These are phyloP conservation scores for Calidris pugnax DNA, from an alignment of 2,113 vertebrate species.

Conservation along the genomic window DNA sequence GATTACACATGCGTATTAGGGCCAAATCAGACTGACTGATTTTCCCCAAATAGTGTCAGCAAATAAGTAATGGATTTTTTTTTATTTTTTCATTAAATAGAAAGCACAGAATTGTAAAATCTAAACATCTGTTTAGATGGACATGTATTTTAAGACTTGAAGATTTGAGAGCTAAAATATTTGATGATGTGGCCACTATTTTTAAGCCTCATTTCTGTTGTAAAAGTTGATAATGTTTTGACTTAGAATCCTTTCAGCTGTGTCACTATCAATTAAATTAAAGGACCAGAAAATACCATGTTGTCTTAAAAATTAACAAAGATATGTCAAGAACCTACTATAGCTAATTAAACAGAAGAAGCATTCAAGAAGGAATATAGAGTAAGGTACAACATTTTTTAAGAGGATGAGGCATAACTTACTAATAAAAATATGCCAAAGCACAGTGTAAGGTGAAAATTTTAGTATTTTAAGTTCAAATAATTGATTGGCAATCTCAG, in stretches of 20 bases:
- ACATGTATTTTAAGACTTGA: not conserved
- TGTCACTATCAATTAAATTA: not conserved
- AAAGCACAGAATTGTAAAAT: not conserved
- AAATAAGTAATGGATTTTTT: not conserved
- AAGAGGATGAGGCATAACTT: not conserved
- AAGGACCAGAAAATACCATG: not conserved
- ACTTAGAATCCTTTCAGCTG: not conserved
- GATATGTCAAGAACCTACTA: not conserved
- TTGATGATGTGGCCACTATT: not conserved
- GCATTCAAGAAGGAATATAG: not conserved
- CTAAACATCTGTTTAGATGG: not conserved
- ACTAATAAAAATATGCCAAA: not conserved
- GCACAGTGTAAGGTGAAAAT: not conserved
- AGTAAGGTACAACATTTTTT: not conserved
- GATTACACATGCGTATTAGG: not conserved
- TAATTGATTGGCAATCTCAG: not conserved
- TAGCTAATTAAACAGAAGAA: not conserved
- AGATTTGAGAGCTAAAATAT: not conserved
- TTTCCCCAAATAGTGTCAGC: not conserved
- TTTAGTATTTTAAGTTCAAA: not conserved
- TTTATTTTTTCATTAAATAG: not conserved
- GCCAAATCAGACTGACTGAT: not conserved
- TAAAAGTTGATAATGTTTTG: constrained; percentile 23
- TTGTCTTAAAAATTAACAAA: constrained; percentile 50
- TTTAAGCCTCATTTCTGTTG: not conserved